These are phyloP conservation scores for Apis dorsata DNA, from an alignment of 1,140 invertebrate species.

Conservation along the genomic window DNA sequence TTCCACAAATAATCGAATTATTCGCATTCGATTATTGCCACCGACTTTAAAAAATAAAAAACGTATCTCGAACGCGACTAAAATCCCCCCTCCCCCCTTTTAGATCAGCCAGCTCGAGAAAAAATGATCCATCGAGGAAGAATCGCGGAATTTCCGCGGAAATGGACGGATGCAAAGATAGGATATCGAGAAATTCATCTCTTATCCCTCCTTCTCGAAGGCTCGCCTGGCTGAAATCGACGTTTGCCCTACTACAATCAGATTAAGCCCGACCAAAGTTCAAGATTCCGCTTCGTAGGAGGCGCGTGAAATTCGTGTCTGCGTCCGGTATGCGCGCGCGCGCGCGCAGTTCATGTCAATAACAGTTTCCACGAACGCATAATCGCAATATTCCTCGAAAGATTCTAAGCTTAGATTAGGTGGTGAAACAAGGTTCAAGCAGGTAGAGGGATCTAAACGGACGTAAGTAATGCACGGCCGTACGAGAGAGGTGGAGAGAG, in stretches of 20 bases:
- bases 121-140: not conserved
- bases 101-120: no score
- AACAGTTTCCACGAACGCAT: conserved; percentile 46
- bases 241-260: conserved; percentile 4
- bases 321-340: not conserved
- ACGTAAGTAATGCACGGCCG: conserved; percentile 53
- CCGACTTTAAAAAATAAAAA: no score
- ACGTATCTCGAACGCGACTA: no score
- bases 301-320: no score
- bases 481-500: not conserved
- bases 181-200: conserved; percentile 16
- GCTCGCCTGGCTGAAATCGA: not conserved
- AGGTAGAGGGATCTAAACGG: conserved; percentile 56
- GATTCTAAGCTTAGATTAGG: conserved; percentile 33
- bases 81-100: no score
- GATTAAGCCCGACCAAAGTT: not conserved
- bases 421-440: conserved; percentile 28
- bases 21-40: no score
- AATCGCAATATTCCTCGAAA: conserved; percentile 40
- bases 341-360: conserved; percentile 33
- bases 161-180: not conserved
- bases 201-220: not conserved
- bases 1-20: no score
- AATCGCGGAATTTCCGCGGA: not conserved
- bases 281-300: not conserved